Percentiles rank a stretch among this genome's conserved stretches.
These are phyloP conservation scores for Phortica okadai DNA, from an alignment of 2,888 invertebrate genomes.

Conservation along the genomic window DNA sequence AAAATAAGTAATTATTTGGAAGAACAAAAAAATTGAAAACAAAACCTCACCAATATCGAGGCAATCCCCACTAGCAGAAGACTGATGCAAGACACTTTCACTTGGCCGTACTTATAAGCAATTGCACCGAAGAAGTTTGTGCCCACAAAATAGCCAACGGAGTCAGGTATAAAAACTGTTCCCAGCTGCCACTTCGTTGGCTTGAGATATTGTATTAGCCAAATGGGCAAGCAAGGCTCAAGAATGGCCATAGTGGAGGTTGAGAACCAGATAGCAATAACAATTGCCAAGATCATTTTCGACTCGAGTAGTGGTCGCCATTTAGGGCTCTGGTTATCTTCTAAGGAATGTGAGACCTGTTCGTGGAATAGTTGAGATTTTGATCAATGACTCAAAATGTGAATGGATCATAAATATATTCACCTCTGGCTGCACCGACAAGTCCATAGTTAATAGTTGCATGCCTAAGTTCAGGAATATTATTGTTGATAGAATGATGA, in stretches of 20 bases:
- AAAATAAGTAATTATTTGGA: background rate
- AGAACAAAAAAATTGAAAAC: background rate
- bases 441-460: conserved; percentile 72
- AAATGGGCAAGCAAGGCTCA: conserved; percentile 89
- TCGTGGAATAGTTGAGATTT: background rate
- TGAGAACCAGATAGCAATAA: conserved; percentile 85
- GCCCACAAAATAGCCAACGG: conserved; percentile 88
- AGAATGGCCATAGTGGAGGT: conserved; percentile 89
- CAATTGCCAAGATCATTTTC: conserved; percentile 80
- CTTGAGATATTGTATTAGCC: conserved; percentile 80
- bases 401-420: background rate
- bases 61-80: conserved; percentile 82
- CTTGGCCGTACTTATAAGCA: conserved; percentile 82
- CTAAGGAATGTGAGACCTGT: background rate
- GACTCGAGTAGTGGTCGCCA: conserved; percentile 81
- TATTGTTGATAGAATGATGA: conserved; percentile 82
- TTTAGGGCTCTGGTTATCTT: conserved; percentile 70
- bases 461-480: conserved; percentile 78
- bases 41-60: conserved; percentile 79
- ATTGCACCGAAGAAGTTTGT: conserved; percentile 86
- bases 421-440: conserved; percentile 72
- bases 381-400: background rate
- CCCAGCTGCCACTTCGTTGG: conserved; percentile 83
- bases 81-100: conserved; percentile 81
- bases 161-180: conserved; percentile 90